phyloP scores from a whole-genome alignment of 2,113 vertebrate genomes.

The Lepidothrix coronata region DNA sequence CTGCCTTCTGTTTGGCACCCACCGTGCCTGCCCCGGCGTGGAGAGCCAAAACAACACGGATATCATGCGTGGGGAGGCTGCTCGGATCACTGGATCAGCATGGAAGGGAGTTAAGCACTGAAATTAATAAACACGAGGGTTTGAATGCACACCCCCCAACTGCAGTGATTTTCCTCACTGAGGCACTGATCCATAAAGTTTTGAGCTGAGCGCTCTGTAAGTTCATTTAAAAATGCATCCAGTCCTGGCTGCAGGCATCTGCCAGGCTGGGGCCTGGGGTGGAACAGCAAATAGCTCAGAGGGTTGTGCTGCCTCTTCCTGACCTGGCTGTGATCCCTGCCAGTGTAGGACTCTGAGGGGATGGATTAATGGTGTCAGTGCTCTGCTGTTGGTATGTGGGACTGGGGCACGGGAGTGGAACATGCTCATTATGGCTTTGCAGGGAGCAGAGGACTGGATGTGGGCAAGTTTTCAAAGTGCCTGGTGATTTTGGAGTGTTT shows the following conservation, averaged over 20 bases:
- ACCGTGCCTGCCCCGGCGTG: neutral
- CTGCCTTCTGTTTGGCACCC: neutral
- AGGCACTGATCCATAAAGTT: neutral
- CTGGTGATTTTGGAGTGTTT: neutral
- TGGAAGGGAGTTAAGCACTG: neutral
- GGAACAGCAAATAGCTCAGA: neutral
- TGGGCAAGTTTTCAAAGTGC: neutral
- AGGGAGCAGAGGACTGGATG: neutral
- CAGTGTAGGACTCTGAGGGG: neutral
- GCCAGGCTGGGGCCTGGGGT: neutral
- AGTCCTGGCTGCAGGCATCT: neutral
- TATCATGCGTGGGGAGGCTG: neutral
- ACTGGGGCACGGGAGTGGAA: neutral
- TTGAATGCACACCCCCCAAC: fast-evolving
- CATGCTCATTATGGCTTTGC: neutral
- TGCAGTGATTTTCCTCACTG: neutral
- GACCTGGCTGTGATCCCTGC: neutral
- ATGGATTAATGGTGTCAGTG: neutral
- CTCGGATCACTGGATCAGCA: neutral
- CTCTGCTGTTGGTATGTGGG: neutral
- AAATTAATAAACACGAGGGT: neutral
- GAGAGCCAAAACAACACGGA: neutral
- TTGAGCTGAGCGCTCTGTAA: neutral
- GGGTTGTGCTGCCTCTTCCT: neutral
- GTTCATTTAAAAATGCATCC: neutral